phyloP scores from a whole-genome alignment of 2,113 vertebrate species.

The Entomyzon cyanotis region DNA sequence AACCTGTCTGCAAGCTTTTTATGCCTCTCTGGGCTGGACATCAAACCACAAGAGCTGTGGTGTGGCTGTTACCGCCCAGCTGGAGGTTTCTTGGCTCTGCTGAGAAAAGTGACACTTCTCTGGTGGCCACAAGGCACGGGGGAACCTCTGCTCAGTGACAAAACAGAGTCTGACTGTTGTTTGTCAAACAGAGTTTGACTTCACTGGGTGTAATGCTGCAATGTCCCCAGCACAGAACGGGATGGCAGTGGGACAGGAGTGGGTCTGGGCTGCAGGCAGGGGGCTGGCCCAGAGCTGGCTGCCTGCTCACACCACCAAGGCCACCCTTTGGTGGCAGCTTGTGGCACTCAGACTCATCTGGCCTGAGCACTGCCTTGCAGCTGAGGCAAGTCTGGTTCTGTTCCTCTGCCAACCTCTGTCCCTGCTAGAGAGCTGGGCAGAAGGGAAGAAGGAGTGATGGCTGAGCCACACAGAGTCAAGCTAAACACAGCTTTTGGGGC shows the following conservation, averaged over 20 bases:
- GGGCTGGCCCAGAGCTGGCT: neutral
- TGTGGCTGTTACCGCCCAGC: neutral
- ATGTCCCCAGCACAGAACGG: too few relatives aligned
- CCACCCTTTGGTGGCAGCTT: neutral
- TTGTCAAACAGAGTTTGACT: neutral
- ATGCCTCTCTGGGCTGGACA: neutral
- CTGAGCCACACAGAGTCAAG: neutral
- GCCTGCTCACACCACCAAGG: neutral
- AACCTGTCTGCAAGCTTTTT: neutral
- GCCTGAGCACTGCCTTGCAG: neutral
- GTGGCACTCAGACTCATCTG: fast-evolving
- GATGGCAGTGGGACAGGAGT: neutral
- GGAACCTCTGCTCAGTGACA: neutral
- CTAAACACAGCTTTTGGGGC: neutral
- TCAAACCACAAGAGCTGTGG: neutral
- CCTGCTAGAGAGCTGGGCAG: neutral
- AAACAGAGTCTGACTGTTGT: too few relatives aligned
- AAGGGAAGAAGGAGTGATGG: neutral
- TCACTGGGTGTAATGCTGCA: neutral
- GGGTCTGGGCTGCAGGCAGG: neutral
- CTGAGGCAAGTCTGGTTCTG: neutral
- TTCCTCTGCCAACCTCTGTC: neutral
- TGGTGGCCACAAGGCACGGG: neutral
- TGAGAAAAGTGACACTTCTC: neutral
- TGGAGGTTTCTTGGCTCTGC: neutral